A percentile compares a stretch with the other conserved stretches of the same genome.
Conservation (phyloP, 2,113 vertebrate genomes). For the Vanacampus margaritifer region DNA sequence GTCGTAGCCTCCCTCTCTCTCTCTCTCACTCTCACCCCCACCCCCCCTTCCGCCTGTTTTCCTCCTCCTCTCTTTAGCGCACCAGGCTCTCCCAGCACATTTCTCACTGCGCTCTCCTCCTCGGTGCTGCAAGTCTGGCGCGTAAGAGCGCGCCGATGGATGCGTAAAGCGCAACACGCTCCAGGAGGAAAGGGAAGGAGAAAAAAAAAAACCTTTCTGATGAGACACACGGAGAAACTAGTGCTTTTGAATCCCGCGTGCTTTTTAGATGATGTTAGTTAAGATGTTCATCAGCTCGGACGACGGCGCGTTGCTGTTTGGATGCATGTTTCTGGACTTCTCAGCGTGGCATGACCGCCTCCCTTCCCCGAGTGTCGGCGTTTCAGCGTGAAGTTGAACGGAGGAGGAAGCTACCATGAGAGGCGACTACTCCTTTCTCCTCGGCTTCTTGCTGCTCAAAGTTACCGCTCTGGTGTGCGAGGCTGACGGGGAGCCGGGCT, state of each 20-base stretch:
- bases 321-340: slow-evolving; percentile 65
- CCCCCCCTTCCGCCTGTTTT: slow-evolving; percentile 32
- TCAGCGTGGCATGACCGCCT: slow-evolving; percentile 52
- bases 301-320: slow-evolving; percentile 59
- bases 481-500: slow-evolving; percentile 88
- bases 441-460: slow-evolving; percentile 90
- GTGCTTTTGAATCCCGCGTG: slow-evolving; percentile 2
- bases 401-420: slow-evolving; percentile 66
- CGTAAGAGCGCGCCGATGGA: slow-evolving; percentile 67
- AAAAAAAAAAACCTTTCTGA: slow-evolving; percentile 20
- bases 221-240: slow-evolving; percentile 21
- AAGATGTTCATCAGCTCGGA: slow-evolving; percentile 58
- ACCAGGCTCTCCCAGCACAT: slow-evolving; percentile 59
- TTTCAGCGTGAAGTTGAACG: slow-evolving; percentile 57
- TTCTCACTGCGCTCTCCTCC: slow-evolving; percentile 65
- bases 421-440: slow-evolving; percentile 82
- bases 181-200: background rate
- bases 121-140: slow-evolving; percentile 57
- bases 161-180: slow-evolving; percentile 43
- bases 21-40: slow-evolving; percentile 14
- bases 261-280: slow-evolving; percentile 30
- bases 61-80: slow-evolving; percentile 56
- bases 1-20: slow-evolving; percentile 28
- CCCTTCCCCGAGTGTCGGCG: slow-evolving; percentile 46
- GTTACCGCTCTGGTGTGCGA: slow-evolving; percentile 86